These are phyloP conservation scores for Sylvicapra grimmia DNA, from an alignment of 2,113 vertebrate genomes.

Conservation along the genomic window DNA sequence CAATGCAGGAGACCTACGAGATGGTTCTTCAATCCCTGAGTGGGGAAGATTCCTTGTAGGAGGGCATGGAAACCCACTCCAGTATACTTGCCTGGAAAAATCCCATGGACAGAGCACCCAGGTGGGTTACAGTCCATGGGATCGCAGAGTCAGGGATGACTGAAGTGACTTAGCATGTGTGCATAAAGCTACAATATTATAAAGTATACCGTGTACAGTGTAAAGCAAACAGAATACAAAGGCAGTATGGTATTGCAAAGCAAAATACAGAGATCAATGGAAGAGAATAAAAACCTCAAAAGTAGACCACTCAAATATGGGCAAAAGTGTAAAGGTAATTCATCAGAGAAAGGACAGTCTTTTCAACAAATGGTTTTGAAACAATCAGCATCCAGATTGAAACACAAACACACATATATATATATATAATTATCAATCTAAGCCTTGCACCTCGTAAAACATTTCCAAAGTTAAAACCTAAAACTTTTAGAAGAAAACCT, in stretches of 20 bases:
- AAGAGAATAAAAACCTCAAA: background rate
- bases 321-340: background rate
- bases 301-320: background rate
- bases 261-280: background rate
- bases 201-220: background rate
- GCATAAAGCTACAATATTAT: background rate
- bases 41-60: background rate
- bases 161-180: background rate
- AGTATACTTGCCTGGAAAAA: background rate
- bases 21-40: background rate
- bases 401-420: background rate
- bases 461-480: background rate
- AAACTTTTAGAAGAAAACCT: background rate
- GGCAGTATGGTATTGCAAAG: background rate
- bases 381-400: background rate
- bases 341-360: background rate
- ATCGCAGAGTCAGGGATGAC: fast-evolving
- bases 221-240: background rate
- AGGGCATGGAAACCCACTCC: background rate
- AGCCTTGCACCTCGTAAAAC: background rate
- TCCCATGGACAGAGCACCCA: background rate
- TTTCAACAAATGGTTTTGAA: background rate
- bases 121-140: background rate
- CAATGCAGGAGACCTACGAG: background rate
- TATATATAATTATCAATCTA: background rate